These are phyloP conservation scores for Paradoxurus hermaphroditus DNA, from an alignment of 2,113 vertebrate genomes.

Conservation along the genomic window DNA sequence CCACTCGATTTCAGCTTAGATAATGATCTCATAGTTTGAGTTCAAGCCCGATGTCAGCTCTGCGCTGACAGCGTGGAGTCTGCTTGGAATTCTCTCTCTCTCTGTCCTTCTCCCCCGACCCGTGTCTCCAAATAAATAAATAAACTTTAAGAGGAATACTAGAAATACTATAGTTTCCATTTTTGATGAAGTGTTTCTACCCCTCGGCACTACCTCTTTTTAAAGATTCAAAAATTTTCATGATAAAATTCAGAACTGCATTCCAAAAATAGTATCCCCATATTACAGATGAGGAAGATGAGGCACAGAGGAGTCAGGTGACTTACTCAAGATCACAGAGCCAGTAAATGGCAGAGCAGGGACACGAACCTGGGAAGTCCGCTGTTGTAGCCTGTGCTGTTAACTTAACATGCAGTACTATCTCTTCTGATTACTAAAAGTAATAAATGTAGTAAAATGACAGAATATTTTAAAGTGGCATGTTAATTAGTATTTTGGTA, in stretches of 20 bases:
- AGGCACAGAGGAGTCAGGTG: not conserved
- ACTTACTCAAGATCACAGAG: not conserved
- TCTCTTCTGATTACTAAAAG: conserved; percentile 10
- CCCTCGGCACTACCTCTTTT: not conserved
- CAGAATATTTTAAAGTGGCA: not conserved
- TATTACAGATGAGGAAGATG: not conserved
- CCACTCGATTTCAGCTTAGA: too few relatives aligned
- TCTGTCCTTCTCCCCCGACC: too few relatives aligned
- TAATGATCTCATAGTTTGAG: too few relatives aligned
- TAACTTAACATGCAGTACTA: not conserved
- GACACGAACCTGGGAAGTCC: not conserved
- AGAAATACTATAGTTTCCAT: not conserved
- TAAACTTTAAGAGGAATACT: too few relatives aligned
- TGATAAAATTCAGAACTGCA: not conserved
- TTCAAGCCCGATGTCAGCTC: too few relatives aligned
- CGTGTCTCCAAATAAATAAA: too few relatives aligned
- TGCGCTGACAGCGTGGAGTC: too few relatives aligned
- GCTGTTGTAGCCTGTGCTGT: not conserved
- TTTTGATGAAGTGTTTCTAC: conserved; percentile 1
- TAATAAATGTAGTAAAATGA: conserved; percentile 25
- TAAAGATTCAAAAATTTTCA: not conserved
- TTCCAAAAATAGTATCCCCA: not conserved
- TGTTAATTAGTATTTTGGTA: not conserved
- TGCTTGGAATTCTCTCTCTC: too few relatives aligned
- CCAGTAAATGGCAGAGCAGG: not conserved